phyloP scores from a whole-genome alignment of 2,797 vertebrate genomes.

The Phylloscopus collybita region DNA sequence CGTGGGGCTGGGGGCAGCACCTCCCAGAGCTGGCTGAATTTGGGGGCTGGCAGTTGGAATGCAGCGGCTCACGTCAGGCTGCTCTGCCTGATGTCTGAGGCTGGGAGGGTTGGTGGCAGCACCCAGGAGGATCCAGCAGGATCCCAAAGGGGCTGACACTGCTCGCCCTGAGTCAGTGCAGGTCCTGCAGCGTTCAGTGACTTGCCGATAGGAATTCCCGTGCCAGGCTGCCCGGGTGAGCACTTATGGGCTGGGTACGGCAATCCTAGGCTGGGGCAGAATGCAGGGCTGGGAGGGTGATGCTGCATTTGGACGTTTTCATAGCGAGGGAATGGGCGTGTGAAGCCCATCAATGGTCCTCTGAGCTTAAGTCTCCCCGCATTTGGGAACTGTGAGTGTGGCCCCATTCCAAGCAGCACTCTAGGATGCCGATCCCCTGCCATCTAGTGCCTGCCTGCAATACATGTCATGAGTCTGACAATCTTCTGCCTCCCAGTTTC shows the following conservation, averaged over 20 bases:
- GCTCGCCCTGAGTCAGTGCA: background rate
- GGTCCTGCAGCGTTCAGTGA: background rate
- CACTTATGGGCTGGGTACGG: background rate
- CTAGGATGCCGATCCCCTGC: conserved; percentile 60
- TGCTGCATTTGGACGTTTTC: background rate
- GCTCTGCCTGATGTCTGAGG: background rate
- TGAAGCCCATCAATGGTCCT: background rate
- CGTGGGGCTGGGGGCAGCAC: background rate
- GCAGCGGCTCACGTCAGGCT: background rate
- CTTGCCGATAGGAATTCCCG: background rate
- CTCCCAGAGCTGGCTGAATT: background rate
- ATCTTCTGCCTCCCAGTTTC: conserved; percentile 50
- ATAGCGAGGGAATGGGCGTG: background rate
- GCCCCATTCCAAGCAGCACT: conserved; percentile 48
- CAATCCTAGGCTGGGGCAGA: background rate
- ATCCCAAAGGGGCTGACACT: background rate
- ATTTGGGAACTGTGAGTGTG: conserved; percentile 25
- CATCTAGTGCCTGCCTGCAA: conserved; percentile 66
- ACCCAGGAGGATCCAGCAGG: background rate
- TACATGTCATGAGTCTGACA: conserved; percentile 60
- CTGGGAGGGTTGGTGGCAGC: background rate
- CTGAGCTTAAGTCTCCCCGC: conserved; percentile 30
- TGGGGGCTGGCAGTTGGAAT: background rate
- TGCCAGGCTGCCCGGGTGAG: background rate
- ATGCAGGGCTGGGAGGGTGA: background rate